Base-by-base conservation (phyloP, 2,888 invertebrate species). In the Apodemia hepburni region DNA sequence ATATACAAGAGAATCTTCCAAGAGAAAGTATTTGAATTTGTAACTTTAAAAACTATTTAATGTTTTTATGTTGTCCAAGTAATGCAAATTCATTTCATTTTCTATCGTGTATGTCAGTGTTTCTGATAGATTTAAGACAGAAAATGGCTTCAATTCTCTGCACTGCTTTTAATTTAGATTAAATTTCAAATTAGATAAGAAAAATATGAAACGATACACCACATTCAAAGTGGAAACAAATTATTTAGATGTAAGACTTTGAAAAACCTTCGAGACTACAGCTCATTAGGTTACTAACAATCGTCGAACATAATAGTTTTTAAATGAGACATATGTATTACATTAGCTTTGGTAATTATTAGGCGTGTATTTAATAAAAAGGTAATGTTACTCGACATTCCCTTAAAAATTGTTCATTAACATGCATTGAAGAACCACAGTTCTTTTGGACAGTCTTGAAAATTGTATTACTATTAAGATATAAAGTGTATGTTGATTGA, bases 401-500 rank as follows among this genome's bases (percentile, higher is more conserved):
- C 87, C 77, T 77, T 72, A 65, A 67, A 75, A 77, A 80, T 80
- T 87, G 84, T 86, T 83, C 54, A 57, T 80, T 78, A 77, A 78
- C 75, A 78, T 64, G 64, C 67, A 65, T 59, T 58, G 51, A 61
- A 63, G 65, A 63, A 64, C 64, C 38, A 61, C 73, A 78, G 80
- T 80, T 80, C 77, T 73, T 73, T 77, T 75, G 84, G 84, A 70
- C 69, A 70, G 66, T 76, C 77, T 78, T 73, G 74, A 72, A 74
- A 73, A 81, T 84, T 91, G 89, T 91, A 90, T 82, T 87, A 85
- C 82, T 83, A 78, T 84, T 84, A 90, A 90, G 88, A 90, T 86
- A 91, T 91, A 91, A 91, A 91, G 87, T 90, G 90, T 90, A 89
- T 90, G 88, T 90, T 91, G 80, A 88, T 88, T 87, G 84, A 89